phyloP scores from a whole-genome alignment of 2,888 invertebrate genomes.

The Diarsia dahlii region DNA sequence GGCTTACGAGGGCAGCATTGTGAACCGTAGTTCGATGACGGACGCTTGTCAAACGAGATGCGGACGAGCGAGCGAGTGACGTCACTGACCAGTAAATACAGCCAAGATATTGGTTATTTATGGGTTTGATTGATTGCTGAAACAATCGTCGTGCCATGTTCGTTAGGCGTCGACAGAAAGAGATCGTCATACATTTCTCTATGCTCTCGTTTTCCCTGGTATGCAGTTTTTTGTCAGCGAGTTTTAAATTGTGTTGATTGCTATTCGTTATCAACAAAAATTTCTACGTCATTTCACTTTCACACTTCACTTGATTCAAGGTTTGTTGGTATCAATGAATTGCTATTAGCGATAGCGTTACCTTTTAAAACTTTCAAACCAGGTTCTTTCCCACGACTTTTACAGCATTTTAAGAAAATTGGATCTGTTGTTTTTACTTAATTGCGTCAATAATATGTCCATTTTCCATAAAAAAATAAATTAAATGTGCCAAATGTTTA shows the following conservation, averaged over 20 bases:
- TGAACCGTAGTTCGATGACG: slow-evolving; percentile 54
- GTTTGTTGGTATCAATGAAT: background rate
- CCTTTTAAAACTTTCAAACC: background rate
- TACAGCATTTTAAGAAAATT: background rate
- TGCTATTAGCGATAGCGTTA: background rate
- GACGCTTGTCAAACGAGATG: slow-evolving; percentile 61
- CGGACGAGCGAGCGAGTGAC: slow-evolving; percentile 50
- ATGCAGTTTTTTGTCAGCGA: background rate
- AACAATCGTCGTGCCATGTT: slow-evolving; percentile 51
- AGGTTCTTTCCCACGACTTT: background rate
- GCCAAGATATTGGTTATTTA: slow-evolving; percentile 68
- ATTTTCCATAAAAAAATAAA: background rate
- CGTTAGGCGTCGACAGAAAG: slow-evolving; percentile 44
- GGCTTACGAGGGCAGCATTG: slow-evolving; percentile 1
- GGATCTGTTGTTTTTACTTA: too few relatives aligned
- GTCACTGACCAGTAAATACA: slow-evolving; percentile 56
- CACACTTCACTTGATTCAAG: too few relatives aligned
- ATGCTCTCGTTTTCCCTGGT: slow-evolving; percentile 1
- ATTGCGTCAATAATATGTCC: background rate
- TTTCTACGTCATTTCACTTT: background rate
- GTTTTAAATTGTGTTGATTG: slow-evolving; percentile 18
- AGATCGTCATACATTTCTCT: slow-evolving; percentile 42
- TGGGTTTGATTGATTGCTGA: slow-evolving; percentile 66
- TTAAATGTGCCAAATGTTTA: background rate
- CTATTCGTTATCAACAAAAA: background rate